These are phyloP conservation scores for Pardosa pseudoannulata DNA, from an alignment of 2,888 invertebrate species.

Conservation along the genomic window DNA sequence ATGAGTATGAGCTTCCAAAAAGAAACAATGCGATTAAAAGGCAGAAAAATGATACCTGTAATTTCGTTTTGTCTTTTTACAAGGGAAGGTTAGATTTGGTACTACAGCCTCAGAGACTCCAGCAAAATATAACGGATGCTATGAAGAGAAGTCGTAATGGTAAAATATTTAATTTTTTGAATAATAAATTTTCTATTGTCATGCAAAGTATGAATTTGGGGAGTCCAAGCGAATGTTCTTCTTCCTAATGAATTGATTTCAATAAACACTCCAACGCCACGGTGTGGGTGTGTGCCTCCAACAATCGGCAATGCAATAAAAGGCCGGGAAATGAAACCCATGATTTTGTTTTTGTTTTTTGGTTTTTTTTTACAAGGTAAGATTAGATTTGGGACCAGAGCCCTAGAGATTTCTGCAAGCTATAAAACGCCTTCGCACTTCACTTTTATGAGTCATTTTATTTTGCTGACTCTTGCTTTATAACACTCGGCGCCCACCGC, in stretches of 20 bases:
- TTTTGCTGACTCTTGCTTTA: background rate
- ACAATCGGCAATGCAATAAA: background rate
- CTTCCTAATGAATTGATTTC: too few species aligned
- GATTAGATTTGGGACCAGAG: constrained; percentile 17
- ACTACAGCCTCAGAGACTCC: too few species aligned
- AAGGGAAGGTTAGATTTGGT: too few species aligned
- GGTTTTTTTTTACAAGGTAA: constrained; percentile 12
- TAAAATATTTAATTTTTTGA: too few species aligned
- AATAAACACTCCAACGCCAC: too few species aligned
- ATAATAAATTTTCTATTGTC: background rate
- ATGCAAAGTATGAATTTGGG: background rate
- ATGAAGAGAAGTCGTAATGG: too few species aligned
- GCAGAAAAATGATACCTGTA: too few species aligned
- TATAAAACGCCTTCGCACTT: constrained; percentile 14
- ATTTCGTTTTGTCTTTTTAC: too few species aligned
- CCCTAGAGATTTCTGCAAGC: constrained; percentile 17
- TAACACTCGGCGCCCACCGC: constrained; percentile 6
- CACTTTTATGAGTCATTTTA: constrained; percentile 30
- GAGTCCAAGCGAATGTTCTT: too few species aligned
- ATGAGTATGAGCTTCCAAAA: too few species aligned
- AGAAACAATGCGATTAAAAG: too few species aligned
- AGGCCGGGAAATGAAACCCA: background rate
- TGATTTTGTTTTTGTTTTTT: background rate
- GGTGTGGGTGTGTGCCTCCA: background rate
- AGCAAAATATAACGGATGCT: too few species aligned